Evolutionary conservation across 64 coral and sea anemone genomes (phyloP).

Genomic region (Trachythela sp.): DNA sequence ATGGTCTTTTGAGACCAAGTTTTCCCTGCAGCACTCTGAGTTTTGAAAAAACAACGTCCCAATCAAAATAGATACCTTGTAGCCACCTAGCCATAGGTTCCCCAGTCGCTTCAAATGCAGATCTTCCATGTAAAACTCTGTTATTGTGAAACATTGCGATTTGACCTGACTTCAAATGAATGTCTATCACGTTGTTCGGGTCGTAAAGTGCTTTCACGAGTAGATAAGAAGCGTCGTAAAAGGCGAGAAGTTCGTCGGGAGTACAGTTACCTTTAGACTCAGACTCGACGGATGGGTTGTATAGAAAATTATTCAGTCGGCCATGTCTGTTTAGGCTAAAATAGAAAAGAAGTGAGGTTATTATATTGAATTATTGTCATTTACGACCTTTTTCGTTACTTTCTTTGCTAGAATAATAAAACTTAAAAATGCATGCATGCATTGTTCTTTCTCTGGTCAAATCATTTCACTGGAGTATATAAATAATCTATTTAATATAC

Average conservation of each 20-base stretch:
- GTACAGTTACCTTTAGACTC: not conserved
- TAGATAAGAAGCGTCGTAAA: not conserved
- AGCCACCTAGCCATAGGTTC: not conserved
- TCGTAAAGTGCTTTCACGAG: not conserved
- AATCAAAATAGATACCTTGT: not conserved
- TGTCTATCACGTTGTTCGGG: not conserved
- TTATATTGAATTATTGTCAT: not conserved
- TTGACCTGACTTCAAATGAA: not conserved
- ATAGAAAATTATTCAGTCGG: not conserved
- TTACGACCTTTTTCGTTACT: too few relatives aligned
- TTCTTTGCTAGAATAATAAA: too few relatives aligned
- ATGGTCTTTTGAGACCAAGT: constrained; percentile 7
- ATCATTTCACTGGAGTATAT: too few relatives aligned
- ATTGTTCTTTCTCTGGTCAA: too few relatives aligned
- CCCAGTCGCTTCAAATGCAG: not conserved
- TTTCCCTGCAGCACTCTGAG: not conserved
- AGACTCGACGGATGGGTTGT: not conserved
- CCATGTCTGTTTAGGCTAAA: not conserved
- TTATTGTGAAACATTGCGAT: not conserved
- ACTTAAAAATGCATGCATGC: too few relatives aligned
- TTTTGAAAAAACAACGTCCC: constrained; percentile 18
- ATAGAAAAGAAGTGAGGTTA: not conserved
- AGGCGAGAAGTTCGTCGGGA: not conserved
- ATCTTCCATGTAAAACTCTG: constrained; percentile 9
- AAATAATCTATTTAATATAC: too few relatives aligned